Evolutionary conservation across 2,888 invertebrate genomes (phyloP).

Genomic region (Polydrusus cervinus): DNA sequence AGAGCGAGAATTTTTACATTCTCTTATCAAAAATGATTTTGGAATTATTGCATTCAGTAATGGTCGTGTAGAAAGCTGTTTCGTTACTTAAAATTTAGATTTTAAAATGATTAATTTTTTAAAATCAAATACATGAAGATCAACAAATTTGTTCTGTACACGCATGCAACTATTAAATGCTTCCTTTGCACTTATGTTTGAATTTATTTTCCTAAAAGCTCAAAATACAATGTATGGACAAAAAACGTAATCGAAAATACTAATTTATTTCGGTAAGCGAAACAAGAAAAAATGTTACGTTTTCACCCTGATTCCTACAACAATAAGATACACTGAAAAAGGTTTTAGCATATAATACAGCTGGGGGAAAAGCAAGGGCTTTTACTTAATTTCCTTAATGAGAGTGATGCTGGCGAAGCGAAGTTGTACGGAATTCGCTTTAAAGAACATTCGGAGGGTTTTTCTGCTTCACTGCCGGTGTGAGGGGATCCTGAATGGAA

Average conservation of each 20-base stretch:
- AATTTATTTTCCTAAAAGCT: neutral
- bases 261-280: neutral
- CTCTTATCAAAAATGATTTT: no score
- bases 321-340: slow-evolving; percentile 24
- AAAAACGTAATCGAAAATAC: neutral
- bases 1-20: no score
- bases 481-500: slow-evolving; percentile 59
- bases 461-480: slow-evolving; percentile 46
- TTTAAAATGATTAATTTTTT: no score
- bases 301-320: slow-evolving; percentile 22
- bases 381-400: slow-evolving; percentile 56
- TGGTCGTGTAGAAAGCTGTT: no score
- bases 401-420: slow-evolving; percentile 44
- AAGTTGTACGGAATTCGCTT: slow-evolving; percentile 48
- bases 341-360: slow-evolving; percentile 23
- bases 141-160: no score
- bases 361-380: slow-evolving; percentile 42
- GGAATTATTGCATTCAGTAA: no score
- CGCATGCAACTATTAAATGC: no score
- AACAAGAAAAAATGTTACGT: slow-evolving; percentile 1
- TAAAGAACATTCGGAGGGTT: slow-evolving; percentile 49
- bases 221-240: neutral
- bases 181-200: no score
- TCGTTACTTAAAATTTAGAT: no score
- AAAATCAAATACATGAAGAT: no score